A percentile compares a stretch with the other conserved stretches of the same genome.
Evolutionary conservation across 1,140 invertebrate genomes (phyloP).

Genomic region (Melipona quadrifasciata): DNA sequence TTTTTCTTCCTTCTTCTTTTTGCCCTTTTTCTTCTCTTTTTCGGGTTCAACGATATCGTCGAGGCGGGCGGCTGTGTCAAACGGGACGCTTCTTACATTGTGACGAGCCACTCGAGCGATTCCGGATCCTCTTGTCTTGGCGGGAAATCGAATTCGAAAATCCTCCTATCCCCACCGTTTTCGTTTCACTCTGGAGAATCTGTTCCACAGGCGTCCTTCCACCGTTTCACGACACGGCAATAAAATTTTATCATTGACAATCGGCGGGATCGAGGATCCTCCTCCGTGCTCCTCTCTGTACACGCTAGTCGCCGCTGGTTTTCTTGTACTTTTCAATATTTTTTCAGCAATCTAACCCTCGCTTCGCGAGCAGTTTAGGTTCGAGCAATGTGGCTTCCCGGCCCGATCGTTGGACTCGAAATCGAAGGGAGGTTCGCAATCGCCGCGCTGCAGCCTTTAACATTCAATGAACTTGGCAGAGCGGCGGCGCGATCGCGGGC

Average conservation of each 20-base stretch:
- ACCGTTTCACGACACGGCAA: not conserved
- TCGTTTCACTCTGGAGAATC: not conserved
- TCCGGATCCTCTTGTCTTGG: not conserved
- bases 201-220: not conserved
- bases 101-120: conserved; percentile 14
- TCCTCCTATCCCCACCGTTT: not conserved
- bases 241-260: conserved; percentile 9
- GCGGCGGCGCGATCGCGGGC: not conserved
- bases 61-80: conserved; percentile 29
- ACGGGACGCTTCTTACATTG: conserved; percentile 31
- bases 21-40: not conserved
- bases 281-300: no score
- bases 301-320: not conserved
- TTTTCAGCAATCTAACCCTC: not conserved
- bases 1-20: not conserved
- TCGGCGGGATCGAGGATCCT: not conserved
- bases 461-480: conserved; percentile 42
- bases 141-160: conserved; percentile 43
- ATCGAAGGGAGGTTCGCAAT: conserved; percentile 5
- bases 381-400: no score
- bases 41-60: conserved; percentile 37
- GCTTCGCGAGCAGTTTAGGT: not conserved
- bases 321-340: not conserved
- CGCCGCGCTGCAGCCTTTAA: conserved; percentile 26
- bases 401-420: not conserved